These are phyloP conservation scores for Aproaerema taeniolella DNA, from an alignment of 2,888 invertebrate species.

Conservation along the genomic window DNA sequence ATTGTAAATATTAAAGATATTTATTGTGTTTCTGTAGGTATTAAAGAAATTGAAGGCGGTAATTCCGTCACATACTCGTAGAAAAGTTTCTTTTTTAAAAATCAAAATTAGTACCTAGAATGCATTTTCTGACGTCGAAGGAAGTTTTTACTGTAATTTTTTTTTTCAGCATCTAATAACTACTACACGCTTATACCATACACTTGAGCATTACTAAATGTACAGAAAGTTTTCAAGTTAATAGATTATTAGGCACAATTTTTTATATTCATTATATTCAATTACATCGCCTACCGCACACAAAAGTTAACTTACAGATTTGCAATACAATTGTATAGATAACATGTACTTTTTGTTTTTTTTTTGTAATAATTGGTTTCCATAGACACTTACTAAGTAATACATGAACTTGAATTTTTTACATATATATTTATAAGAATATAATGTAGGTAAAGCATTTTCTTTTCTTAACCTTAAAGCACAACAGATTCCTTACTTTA, in stretches of 20 bases:
- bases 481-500: constrained; percentile 61
- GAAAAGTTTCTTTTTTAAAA: constrained; percentile 11
- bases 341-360: constrained; percentile 55
- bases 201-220: constrained; percentile 72
- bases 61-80: too few relatives aligned
- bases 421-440: constrained; percentile 77
- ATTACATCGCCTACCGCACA: constrained; percentile 60
- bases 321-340: constrained; percentile 45
- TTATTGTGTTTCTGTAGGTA: too few relatives aligned
- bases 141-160: constrained; percentile 41
- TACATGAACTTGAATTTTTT: constrained; percentile 63
- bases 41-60: too few relatives aligned
- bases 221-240: constrained; percentile 50
- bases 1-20: too few relatives aligned
- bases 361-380: constrained; percentile 59
- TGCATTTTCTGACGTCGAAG: constrained; percentile 62
- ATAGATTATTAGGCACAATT: constrained; percentile 70
- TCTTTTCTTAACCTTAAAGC: constrained; percentile 63
- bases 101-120: constrained; percentile 41
- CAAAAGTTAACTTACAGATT: constrained; percentile 47
- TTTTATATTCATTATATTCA: constrained; percentile 37
- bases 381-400: constrained; percentile 71
- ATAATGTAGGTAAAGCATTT: constrained; percentile 76
- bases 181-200: constrained; percentile 66
- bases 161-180: constrained; percentile 60